Conservation (phyloP, 2,113 vertebrate genomes). For the Platichthys flesus region DNA sequence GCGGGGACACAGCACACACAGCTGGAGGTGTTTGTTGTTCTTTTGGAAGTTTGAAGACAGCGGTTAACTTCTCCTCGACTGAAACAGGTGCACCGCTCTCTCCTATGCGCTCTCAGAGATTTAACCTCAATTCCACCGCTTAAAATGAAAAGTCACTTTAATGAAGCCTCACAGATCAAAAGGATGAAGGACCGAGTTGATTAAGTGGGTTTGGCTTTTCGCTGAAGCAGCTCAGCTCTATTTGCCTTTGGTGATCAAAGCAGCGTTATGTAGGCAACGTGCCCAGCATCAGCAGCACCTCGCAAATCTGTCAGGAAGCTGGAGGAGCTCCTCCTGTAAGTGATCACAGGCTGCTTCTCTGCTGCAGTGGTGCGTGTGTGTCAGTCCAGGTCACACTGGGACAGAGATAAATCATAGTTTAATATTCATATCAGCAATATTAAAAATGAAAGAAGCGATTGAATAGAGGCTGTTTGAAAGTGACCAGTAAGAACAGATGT, state of each 20-base stretch:
- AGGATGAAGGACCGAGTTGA: constrained; percentile 17
- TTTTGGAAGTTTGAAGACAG: constrained; percentile 64
- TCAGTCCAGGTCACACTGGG: not conserved
- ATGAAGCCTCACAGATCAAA: constrained; percentile 25
- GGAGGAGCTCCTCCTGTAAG: not conserved
- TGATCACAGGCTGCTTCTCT: not conserved
- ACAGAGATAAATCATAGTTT: too few relatives aligned
- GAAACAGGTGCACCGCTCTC: constrained; percentile 60
- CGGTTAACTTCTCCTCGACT: constrained; percentile 46
- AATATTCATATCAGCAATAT: too few relatives aligned
- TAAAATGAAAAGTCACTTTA: not conserved
- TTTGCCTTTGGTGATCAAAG: constrained; percentile 34
- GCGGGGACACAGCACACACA: constrained; percentile 31
- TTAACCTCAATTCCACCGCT: not conserved
- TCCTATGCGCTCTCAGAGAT: not conserved
- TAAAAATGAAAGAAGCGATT: too few relatives aligned
- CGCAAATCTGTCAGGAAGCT: constrained; percentile 26
- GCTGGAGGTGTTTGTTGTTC: constrained; percentile 35
- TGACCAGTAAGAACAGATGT: too few relatives aligned
- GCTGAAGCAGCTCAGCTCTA: constrained; percentile 7
- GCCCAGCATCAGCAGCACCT: constrained; percentile 21
- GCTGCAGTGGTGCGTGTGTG: not conserved
- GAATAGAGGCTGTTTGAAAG: too few relatives aligned
- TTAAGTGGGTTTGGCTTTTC: constrained; percentile 9
- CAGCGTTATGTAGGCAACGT: not conserved